phyloP scores from a whole-genome alignment of 2,888 invertebrate species.

The Limnephilus marmoratus region DNA sequence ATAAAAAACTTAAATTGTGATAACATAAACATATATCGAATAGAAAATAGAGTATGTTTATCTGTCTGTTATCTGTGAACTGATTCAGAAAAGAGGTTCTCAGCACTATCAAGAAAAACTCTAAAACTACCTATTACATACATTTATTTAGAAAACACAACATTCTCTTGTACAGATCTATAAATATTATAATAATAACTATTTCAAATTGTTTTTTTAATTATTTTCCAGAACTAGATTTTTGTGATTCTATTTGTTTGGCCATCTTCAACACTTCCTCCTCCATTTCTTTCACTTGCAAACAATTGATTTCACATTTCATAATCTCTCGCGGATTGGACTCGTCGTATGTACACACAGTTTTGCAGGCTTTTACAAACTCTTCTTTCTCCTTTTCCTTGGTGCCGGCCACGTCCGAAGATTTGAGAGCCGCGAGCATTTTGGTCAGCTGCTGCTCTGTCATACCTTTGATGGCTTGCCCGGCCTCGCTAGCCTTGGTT shows the following conservation, averaged over 20 bases:
- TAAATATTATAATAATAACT: not conserved
- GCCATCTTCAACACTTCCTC: slow-evolving; percentile 53
- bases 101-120: slow-evolving; percentile 10
- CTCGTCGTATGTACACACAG: slow-evolving; percentile 29
- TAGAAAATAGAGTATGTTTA: not conserved
- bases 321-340: not conserved
- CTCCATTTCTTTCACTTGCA: slow-evolving; percentile 42
- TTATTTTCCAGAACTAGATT: not conserved
- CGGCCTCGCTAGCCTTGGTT: slow-evolving; percentile 49
- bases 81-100: slow-evolving; percentile 32
- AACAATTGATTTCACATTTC: slow-evolving; percentile 49
- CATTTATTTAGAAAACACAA: not conserved
- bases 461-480: slow-evolving; percentile 41
- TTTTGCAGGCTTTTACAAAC: slow-evolving; percentile 48
- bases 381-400: slow-evolving; percentile 34
- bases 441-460: slow-evolving; percentile 48
- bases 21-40: no score
- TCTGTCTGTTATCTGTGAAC: slow-evolving; percentile 13
- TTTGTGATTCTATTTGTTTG: slow-evolving; percentile 32
- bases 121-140: not conserved
- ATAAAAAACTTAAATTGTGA: no score
- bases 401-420: slow-evolving; percentile 20
- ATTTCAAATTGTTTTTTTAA: not conserved
- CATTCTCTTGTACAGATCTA: not conserved
- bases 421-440: slow-evolving; percentile 38